Evolutionary conservation across 2,113 vertebrate genomes (phyloP).

Genomic region (Monarcha castaneiventris): DNA sequence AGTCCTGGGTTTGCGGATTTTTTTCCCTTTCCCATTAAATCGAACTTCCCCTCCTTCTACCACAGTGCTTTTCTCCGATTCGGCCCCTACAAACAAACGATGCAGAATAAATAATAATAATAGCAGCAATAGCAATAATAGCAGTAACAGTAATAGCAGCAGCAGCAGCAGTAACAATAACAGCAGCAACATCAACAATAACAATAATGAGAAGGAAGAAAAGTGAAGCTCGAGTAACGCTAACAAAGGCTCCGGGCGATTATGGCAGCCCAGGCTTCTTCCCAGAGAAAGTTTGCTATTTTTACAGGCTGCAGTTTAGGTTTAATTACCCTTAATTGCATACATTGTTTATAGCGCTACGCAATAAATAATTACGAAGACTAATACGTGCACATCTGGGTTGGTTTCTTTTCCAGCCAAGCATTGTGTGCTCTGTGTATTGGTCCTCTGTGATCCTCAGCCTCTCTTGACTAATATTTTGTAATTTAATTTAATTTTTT

Average conservation of each 20-base stretch:
- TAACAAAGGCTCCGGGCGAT: constrained; percentile 71
- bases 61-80: constrained; percentile 96
- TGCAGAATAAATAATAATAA: constrained; percentile 46
- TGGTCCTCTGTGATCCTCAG: constrained; percentile 69
- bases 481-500: constrained; percentile 53
- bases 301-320: constrained; percentile 93
- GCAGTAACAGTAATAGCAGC: constrained; percentile 9
- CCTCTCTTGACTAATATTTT: constrained; percentile 59
- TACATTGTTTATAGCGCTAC: constrained; percentile 99
- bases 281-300: constrained; percentile 84
- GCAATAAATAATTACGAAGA: constrained; percentile 99
- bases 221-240: constrained; percentile 33
- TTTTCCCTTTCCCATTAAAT: constrained; percentile 98
- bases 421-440: constrained; percentile 72
- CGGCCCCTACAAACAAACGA: constrained; percentile 73
- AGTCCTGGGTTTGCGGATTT: constrained; percentile 98
- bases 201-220: constrained; percentile 37
- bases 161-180: background rate
- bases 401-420: constrained; percentile 77
- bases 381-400: constrained; percentile 93
- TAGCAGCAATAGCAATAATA: background rate
- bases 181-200: constrained; percentile 37
- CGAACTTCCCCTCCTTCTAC: constrained; percentile 98
- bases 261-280: constrained; percentile 74
- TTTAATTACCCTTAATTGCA: constrained; percentile 99